A percentile compares a stretch with the other conserved stretches of the same genome.
These are phyloP conservation scores for Gonioctena quinquepunctata DNA, from an alignment of 1,140 invertebrate genomes.

Conservation along the genomic window DNA sequence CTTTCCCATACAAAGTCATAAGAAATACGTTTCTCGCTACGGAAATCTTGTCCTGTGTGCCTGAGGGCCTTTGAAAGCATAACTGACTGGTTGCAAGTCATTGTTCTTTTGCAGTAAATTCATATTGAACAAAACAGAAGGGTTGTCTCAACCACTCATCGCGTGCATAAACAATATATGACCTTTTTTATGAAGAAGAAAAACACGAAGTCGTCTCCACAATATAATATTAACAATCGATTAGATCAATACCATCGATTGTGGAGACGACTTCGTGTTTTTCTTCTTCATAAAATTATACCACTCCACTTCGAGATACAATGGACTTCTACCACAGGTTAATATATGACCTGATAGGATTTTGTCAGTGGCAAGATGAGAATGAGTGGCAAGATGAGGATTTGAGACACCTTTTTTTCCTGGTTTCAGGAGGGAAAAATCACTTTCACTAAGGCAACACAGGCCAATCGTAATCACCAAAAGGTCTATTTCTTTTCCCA, in stretches of 20 bases:
- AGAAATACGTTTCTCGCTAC: not conserved
- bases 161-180: slow-evolving; percentile 2
- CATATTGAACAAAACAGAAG: slow-evolving; percentile 12
- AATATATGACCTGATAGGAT: not conserved
- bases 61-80: slow-evolving; percentile 5
- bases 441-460: slow-evolving; percentile 1
- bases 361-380: slow-evolving; percentile 9
- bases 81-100: not conserved
- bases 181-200: no score
- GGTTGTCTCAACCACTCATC: slow-evolving; percentile 9
- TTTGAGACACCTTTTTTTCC: not conserved
- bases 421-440: slow-evolving; percentile 10
- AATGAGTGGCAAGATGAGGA: no score
- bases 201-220: no score
- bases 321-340: no score
- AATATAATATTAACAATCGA: no score
- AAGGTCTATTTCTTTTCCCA: no score
- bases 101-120: slow-evolving; percentile 6
- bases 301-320: no score
- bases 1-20: not conserved
- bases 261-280: no score
- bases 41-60: slow-evolving; percentile 1
- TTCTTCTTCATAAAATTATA: no score
- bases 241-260: no score
- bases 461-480: no score